Percentiles rank a stretch among this genome's conserved stretches.
These are phyloP conservation scores for Telmatochromis bifrenatus DNA, from an alignment of 2,113 vertebrate genomes.

Conservation along the genomic window DNA sequence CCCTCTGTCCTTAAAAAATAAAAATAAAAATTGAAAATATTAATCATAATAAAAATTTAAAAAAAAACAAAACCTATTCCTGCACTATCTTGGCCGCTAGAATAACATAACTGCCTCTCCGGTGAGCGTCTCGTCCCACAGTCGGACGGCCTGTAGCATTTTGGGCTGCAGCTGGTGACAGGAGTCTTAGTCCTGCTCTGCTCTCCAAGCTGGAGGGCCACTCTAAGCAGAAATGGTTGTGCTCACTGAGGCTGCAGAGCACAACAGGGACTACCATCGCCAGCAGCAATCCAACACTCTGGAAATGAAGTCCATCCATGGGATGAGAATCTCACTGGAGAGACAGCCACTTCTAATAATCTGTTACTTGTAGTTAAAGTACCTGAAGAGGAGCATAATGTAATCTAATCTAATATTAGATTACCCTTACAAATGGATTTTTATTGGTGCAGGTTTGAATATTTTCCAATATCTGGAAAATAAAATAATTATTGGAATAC, in stretches of 20 bases:
- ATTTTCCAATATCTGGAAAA: neutral
- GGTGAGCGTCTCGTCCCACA: neutral
- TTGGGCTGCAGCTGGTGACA: neutral
- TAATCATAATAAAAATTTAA: accelerated
- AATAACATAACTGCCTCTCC: neutral
- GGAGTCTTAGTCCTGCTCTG: neutral
- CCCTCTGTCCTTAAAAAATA: neutral
- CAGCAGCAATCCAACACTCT: neutral
- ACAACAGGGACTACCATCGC: neutral
- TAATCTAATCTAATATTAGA: neutral
- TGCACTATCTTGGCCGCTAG: neutral
- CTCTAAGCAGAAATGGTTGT: neutral
- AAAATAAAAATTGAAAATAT: neutral
- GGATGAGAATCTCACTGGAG: neutral
- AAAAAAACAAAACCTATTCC: neutral
- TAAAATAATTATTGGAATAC: neutral
- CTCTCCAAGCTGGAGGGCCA: neutral
- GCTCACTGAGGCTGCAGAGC: neutral
- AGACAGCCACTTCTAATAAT: neutral
- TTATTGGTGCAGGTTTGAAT: neutral
- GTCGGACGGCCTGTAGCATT: neutral
- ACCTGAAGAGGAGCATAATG: neutral
- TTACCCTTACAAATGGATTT: neutral
- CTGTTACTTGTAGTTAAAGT: neutral
- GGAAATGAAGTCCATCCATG: neutral